phyloP scores from a whole-genome alignment of 2,113 vertebrate species.

The Ptilonorhynchus violaceus region DNA sequence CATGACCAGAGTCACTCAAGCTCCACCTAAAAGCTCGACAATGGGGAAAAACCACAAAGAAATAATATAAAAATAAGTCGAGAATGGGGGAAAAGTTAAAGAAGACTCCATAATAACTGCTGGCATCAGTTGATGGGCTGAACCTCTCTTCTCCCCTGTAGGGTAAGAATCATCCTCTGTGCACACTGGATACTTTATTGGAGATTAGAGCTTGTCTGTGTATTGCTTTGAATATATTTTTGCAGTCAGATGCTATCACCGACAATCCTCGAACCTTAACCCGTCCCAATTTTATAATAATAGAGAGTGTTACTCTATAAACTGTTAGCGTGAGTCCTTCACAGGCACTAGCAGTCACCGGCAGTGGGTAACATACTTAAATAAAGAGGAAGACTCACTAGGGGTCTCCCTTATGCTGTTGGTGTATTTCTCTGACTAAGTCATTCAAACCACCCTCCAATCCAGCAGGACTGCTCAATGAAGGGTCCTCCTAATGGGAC shows the following conservation, averaged over 20 bases:
- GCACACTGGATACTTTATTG: not conserved
- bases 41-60: too few species aligned
- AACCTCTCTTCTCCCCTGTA: not conserved
- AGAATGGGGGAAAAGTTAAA: not conserved
- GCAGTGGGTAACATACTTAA: not conserved
- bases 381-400: not conserved
- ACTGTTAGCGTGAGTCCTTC: not conserved
- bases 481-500: not conserved
- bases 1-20: not conserved
- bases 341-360: not conserved
- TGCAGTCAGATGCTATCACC: not conserved
- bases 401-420: not conserved
- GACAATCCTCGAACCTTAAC: not conserved
- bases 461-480: not conserved
- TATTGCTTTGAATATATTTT: not conserved
- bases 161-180: not conserved
- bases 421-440: not conserved
- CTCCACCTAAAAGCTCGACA: not conserved
- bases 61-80: not conserved
- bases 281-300: not conserved
- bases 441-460: not conserved
- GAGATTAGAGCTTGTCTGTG: not conserved
- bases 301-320: not conserved
- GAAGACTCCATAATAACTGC: not conserved
- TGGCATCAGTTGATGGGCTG: not conserved